Percentiles rank a stretch among this genome's conserved stretches.
These are phyloP conservation scores for Mormyrus proboscirostris DNA, from an alignment of 2,797 vertebrate species.

Conservation along the genomic window DNA sequence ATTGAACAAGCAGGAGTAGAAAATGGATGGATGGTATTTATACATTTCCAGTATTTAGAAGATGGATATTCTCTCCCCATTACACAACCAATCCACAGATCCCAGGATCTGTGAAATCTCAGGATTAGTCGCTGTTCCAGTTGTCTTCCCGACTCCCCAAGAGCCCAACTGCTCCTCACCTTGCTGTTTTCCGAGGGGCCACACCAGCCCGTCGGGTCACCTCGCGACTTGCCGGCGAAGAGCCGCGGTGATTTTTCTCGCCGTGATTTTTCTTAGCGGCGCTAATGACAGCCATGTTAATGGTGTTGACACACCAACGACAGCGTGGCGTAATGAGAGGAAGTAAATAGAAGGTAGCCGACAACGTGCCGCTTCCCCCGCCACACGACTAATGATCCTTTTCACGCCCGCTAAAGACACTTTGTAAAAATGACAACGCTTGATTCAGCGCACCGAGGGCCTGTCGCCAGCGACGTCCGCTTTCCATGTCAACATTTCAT, in stretches of 20 bases:
- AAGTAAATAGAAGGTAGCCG: slow-evolving; percentile 65
- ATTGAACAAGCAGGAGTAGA: background rate
- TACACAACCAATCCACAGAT: no score
- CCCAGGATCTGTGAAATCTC: background rate
- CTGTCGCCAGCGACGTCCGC: slow-evolving; percentile 16
- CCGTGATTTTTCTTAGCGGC: slow-evolving; percentile 43
- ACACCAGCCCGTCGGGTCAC: background rate
- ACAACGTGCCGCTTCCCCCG: slow-evolving; percentile 52
- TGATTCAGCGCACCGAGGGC: slow-evolving; percentile 46
- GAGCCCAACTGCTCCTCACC: background rate
- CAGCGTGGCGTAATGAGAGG: slow-evolving; percentile 57
- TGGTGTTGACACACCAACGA: slow-evolving; percentile 66
- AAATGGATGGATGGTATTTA: background rate
- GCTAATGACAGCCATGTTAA: slow-evolving; percentile 70
- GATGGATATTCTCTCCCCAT: background rate
- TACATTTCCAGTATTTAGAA: background rate
- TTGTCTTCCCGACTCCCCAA: background rate
- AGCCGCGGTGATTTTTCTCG: slow-evolving; percentile 51
- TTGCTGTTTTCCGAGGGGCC: background rate
- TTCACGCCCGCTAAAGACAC: slow-evolving; percentile 53
- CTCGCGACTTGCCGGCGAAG: background rate
- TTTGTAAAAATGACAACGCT: slow-evolving; percentile 58
- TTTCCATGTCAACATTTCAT: background rate
- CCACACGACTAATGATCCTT: slow-evolving; percentile 56
- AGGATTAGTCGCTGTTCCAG: background rate